Base-by-base conservation (phyloP, 2,797 vertebrate species). In the Sebastes minor region DNA sequence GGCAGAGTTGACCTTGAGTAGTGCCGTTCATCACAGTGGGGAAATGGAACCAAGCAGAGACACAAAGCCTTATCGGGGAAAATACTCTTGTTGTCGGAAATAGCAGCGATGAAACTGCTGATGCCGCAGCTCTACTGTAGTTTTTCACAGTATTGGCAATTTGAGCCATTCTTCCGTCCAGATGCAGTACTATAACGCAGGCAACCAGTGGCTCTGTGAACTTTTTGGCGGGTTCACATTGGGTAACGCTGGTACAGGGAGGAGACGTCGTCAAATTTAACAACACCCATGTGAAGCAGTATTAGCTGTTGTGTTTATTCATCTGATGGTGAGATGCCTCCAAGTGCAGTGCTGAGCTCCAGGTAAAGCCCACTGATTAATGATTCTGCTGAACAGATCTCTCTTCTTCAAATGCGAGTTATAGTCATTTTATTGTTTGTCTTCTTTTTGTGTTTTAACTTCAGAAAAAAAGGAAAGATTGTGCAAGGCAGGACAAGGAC, bases 51-150 rank as follows among this genome's bases (percentile, higher is more conserved):
- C 86, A 90, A 90, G 86, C 80, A 73, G 85, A 90, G 80, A 90
- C 86, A 89, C 87, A 89, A 80, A 89, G 84, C 76, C 86, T 91
- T 85, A 88, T 90, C 76, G 60, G 86, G 87, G 88, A 91, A 94
- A 94, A 94, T 89, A 75, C 82, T 91, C 77, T 69, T 86, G 88
- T 94, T 93, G 91, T 91, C 86, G 72, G 85, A 93, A 94, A 94
- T 80, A 93, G 89, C 89, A 73, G 66, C 55, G 71, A 85, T 82
- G 73, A 95, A 95, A 94, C 65, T 94, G 95, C 94, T 95, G 95
- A 95, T 86, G 66, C 84, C 1, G 52, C 80, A 86, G 83, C 77
- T 89, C 52, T 6, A 6, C 90, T 79, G 76, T 77, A 90, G 30
- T 87, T 91, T 89, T 92, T 82, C 81, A 88, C 86, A 80, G 86